Percentiles rank a stretch among this genome's conserved stretches.
Evolutionary conservation across 1,140 invertebrate species (phyloP).

Genomic region (Calliopsis andreniformis): DNA sequence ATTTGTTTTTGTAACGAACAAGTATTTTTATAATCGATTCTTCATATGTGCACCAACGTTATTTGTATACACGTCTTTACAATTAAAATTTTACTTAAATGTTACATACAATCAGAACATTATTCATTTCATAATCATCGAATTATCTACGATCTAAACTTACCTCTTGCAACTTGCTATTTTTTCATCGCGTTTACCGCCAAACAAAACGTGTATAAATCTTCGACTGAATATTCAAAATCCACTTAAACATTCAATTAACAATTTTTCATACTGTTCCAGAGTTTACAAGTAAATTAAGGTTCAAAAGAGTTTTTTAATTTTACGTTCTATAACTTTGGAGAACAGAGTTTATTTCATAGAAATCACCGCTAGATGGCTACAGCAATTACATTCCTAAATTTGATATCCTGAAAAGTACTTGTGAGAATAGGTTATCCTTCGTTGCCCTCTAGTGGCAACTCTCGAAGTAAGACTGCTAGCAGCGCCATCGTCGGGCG

Average conservation of each 20-base stretch:
- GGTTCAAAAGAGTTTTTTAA: no score
- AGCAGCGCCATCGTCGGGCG: constrained; percentile 2
- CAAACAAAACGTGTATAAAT: not conserved
- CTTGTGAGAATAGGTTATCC: not conserved
- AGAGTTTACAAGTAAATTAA: no score
- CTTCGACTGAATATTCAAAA: no score
- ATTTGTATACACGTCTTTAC: constrained; percentile 41
- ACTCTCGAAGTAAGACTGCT: no score
- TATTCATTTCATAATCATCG: not conserved
- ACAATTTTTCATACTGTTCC: no score
- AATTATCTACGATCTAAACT: not conserved
- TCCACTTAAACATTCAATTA: no score
- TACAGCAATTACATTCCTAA: no score
- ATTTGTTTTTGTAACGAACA: constrained; percentile 40
- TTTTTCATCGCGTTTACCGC: not conserved
- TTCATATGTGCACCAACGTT: constrained; percentile 16
- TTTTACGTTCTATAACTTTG: no score
- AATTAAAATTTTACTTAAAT: constrained; percentile 42
- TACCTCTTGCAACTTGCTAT: no score
- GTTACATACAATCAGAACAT: not conserved
- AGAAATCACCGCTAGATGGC: no score
- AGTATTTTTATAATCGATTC: constrained; percentile 44
- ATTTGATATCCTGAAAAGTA: no score
- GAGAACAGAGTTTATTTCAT: no score
- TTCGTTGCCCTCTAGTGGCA: not conserved